Evolutionary conservation across 2,797 vertebrate species (phyloP).

Genomic region (Lepidocolaptes lacrymiger): DNA sequence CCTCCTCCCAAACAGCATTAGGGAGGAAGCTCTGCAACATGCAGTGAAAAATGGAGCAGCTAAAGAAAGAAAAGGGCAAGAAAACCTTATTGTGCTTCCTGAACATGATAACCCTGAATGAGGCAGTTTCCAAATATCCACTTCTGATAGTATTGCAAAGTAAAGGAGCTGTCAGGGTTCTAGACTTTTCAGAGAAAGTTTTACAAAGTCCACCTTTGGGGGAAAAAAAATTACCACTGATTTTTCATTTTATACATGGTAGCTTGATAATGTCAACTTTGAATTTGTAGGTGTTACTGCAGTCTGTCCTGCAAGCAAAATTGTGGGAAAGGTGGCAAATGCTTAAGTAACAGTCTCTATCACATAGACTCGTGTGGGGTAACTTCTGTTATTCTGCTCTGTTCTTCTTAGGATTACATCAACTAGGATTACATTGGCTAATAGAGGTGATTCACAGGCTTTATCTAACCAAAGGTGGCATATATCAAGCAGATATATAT

Average conservation of each 20-base stretch:
- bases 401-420: not conserved
- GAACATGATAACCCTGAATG: not conserved
- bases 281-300: not conserved
- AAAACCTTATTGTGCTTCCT: not conserved
- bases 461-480: not conserved
- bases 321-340: not conserved
- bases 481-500: not conserved
- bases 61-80: slow-evolving; percentile 31
- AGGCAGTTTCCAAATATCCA: not conserved
- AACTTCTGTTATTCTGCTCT: not conserved
- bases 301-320: not conserved
- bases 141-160: not conserved
- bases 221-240: not conserved
- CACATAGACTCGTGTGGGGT: rapidly evolving
- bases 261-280: not conserved
- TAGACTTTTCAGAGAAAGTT: not conserved
- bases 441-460: not conserved
- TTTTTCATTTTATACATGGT: not conserved
- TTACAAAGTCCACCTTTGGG: not conserved
- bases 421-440: not conserved
- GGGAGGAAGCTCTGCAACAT: not conserved
- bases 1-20: not conserved
- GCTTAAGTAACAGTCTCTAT: not conserved
- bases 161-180: rapidly evolving
- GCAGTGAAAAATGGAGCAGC: not conserved